These are phyloP conservation scores for Microcaecilia unicolor DNA, from an alignment of 2,797 vertebrate species.

Conservation along the genomic window DNA sequence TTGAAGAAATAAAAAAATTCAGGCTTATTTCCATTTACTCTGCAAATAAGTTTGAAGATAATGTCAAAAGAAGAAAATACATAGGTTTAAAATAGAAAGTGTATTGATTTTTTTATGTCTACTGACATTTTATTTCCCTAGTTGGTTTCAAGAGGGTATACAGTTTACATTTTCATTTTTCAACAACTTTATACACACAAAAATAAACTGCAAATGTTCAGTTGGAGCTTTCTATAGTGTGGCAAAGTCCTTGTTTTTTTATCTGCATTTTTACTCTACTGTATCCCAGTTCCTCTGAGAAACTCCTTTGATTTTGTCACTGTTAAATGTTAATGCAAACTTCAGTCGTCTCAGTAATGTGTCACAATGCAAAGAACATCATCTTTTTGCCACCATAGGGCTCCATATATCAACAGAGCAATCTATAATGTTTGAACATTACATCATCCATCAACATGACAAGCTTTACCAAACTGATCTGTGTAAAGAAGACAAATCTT, in stretches of 20 bases:
- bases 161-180: conserved; percentile 12
- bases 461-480: conserved; percentile 32
- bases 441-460: conserved; percentile 44
- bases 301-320: too few relatives aligned
- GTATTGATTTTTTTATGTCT: conserved; percentile 28
- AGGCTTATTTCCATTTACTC: conserved; percentile 1
- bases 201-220: not conserved
- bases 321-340: conserved; percentile 6
- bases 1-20: not conserved
- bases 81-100: conserved; percentile 16
- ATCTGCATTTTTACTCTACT: conserved; percentile 14
- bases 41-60: conserved; percentile 12
- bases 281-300: too few relatives aligned
- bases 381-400: conserved; percentile 11
- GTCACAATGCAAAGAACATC: conserved; percentile 17
- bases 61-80: conserved; percentile 9
- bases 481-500: conserved; percentile 5
- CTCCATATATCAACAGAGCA: conserved; percentile 26
- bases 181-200: not conserved
- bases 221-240: not conserved
- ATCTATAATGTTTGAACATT: conserved; percentile 31
- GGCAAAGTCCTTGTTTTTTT: not conserved
- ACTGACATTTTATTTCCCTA: conserved; percentile 15
- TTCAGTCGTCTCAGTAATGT: conserved; percentile 19
- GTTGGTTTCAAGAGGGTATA: conserved; percentile 6